A percentile compares a stretch with the other conserved stretches of the same genome.
phyloP scores from a whole-genome alignment of 2,888 invertebrate species.

The Cataglyphis rosenhaueri region DNA sequence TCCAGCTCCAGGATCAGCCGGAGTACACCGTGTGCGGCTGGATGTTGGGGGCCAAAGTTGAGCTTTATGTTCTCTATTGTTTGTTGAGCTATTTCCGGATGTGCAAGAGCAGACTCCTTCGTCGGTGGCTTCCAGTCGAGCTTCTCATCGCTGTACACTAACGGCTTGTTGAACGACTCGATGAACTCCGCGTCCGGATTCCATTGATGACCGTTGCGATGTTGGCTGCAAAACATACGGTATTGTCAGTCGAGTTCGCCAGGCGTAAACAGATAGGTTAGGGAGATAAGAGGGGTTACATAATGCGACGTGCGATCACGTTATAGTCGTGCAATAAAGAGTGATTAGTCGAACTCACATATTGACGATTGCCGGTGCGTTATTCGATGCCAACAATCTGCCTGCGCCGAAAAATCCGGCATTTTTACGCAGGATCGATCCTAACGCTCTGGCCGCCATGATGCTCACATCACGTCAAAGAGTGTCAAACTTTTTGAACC shows the following conservation, averaged over 20 bases:
- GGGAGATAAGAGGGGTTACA: constrained; percentile 31
- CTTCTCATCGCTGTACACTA: neutral
- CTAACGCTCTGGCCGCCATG: constrained; percentile 63
- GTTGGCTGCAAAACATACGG: constrained; percentile 54
- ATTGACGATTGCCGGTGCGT: neutral
- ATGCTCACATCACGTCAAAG: constrained; percentile 15
- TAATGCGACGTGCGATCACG: neutral
- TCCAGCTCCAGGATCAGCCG: constrained; percentile 94
- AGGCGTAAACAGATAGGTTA: neutral
- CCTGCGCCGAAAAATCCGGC: constrained; percentile 37
- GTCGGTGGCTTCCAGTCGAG: neutral
- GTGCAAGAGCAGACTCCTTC: fast-evolving
- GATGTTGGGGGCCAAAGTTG: constrained; percentile 98
- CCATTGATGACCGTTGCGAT: constrained; percentile 60
- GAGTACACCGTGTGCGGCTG: constrained; percentile 97
- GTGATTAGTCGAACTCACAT: constrained; percentile 19
- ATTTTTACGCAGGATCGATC: constrained; percentile 49
- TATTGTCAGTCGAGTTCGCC: no score
- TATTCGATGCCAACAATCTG: constrained; percentile 4
- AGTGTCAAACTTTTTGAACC: no score
- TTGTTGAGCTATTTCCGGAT: neutral
- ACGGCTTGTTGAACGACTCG: neutral
- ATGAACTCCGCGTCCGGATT: neutral
- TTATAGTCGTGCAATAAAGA: neutral
- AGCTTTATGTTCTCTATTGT: constrained; percentile 92